Evolutionary conservation across 2,113 vertebrate species (phyloP), one percentile per base, ranked within the genome.

Genomic region (Helogale parvula): DNA sequence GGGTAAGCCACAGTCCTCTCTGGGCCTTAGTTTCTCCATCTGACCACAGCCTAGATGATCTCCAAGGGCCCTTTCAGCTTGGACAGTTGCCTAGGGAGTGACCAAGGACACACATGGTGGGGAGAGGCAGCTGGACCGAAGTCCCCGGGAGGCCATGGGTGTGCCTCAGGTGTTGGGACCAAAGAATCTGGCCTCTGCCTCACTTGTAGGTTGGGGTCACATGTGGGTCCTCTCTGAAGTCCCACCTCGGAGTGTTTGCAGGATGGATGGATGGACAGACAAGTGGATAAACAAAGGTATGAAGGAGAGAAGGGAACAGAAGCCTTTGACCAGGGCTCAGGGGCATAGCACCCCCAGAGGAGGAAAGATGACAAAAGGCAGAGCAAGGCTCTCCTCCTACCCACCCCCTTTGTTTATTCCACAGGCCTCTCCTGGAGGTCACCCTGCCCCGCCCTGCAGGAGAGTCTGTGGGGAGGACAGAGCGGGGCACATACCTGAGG

Each of bases 1-100:
- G 84, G 96, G 96, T 93, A 82, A 94, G 88, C 63, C 94, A 52
- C 52, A 27, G 90, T 69, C 66, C 52, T 66, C 47, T 74, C 90
- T 68, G 35, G 82, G 82, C 94, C 96, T 90, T 85, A 12, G 85
- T 93, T 90, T 97, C 94, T 97, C 96, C 87, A 80, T 97, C 89
- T 91, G 83, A 50, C 68, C 85, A 14, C 47, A 10, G 41, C 14
- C 47, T 25, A 83, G 80, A 77, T 38, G 77, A 74, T 66, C 92
- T 93, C 89, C 95, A 90, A 92, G 92, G 69, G 93, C 69, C 52
- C 68, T 96, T 92, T 90, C 38, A 33, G 33, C 38, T 79, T 96
- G 80, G 50, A 57, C 69, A 23, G 74, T 74, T 84, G 72, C 83
- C 95, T 52, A 17, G 54, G 72, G 82, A 87, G 63, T 52, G 65